Percentiles rank a stretch among this genome's conserved stretches.
Evolutionary conservation across 2,888 invertebrate genomes (phyloP).

Genomic region (Lasioglossum villosulum): DNA sequence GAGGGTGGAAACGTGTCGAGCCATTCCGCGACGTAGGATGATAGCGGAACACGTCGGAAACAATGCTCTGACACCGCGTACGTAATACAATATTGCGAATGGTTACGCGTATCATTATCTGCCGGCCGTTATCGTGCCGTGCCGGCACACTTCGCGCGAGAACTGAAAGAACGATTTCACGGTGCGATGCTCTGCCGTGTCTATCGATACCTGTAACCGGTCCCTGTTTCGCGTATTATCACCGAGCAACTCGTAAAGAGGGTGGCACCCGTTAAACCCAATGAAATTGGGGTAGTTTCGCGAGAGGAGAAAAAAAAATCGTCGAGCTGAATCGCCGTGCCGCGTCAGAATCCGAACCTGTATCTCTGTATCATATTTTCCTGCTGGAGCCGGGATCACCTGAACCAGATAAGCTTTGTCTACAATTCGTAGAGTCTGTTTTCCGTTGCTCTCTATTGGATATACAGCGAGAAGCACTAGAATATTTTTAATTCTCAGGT

Average conservation of each 20-base stretch:
- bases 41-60: constrained; percentile 64
- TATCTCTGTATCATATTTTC: not conserved
- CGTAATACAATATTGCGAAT: constrained; percentile 72
- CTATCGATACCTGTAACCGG: constrained; percentile 13
- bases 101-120: constrained; percentile 75
- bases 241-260: constrained; percentile 18
- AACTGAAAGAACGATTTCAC: constrained; percentile 54
- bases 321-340: not conserved
- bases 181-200: constrained; percentile 28
- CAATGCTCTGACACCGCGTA: constrained; percentile 74
- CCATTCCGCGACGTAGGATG: constrained; percentile 58
- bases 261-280: constrained; percentile 21
- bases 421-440: not conserved
- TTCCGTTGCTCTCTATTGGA: not conserved
- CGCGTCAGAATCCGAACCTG: not conserved
- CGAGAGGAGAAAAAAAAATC: not conserved
- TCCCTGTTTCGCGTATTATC: constrained; percentile 33
- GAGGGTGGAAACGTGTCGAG: constrained; percentile 43
- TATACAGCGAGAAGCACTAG: not conserved
- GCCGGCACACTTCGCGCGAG: constrained; percentile 26
- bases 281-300: constrained; percentile 25
- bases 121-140: constrained; percentile 52
- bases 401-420: constrained; percentile 5
- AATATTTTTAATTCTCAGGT: not conserved
- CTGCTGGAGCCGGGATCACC: not conserved